Evolutionary conservation across 2,797 vertebrate genomes (phyloP).

Genomic region (Sebastes oblongus): DNA sequence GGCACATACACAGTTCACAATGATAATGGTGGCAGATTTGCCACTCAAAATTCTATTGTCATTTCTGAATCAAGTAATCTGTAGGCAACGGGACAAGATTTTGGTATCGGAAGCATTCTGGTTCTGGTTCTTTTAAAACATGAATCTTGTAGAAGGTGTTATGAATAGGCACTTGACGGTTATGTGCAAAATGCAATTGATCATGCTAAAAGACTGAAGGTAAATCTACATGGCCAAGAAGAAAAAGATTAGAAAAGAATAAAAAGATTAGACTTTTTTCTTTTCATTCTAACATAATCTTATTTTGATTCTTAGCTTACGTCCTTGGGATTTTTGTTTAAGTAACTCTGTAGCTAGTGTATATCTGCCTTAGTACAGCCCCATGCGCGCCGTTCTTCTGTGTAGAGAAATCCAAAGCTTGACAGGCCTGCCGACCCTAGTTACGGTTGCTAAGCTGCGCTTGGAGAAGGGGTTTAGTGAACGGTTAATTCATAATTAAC

Average conservation of each 20-base stretch:
- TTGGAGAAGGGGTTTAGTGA: background rate
- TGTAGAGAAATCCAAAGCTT: background rate
- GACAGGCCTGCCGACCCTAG: background rate
- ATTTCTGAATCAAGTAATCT: background rate
- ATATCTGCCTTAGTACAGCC: background rate
- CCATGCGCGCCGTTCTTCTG: background rate
- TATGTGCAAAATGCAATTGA: background rate
- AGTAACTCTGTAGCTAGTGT: background rate
- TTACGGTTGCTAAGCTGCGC: background rate
- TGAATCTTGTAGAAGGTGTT: background rate
- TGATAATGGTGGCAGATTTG: background rate
- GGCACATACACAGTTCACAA: background rate
- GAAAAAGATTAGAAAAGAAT: background rate
- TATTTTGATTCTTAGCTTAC: background rate
- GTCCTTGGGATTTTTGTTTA: background rate
- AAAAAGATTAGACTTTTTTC: background rate
- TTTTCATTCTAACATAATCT: background rate
- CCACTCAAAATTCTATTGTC: background rate
- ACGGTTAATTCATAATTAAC: background rate
- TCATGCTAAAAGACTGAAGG: background rate
- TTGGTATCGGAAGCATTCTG: background rate
- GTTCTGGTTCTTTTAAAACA: background rate
- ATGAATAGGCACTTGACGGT: background rate
- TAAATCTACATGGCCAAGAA: background rate
- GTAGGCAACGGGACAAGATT: background rate